These are phyloP conservation scores for Eutolmus rufibarbis DNA, from an alignment of 2,888 invertebrate genomes.

Conservation along the genomic window DNA sequence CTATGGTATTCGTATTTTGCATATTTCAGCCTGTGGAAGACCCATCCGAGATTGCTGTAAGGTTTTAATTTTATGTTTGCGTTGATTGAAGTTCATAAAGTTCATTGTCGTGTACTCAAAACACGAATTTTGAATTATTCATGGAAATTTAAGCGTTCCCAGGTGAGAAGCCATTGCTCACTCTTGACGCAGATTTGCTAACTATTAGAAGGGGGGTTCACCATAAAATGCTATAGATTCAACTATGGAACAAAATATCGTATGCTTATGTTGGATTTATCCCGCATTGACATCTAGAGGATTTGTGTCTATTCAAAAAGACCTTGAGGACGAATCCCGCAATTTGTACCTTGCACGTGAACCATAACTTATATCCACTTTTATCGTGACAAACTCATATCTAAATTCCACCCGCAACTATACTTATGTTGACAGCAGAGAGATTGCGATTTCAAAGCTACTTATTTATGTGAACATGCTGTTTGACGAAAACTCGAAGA, in stretches of 20 bases:
- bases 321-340: background rate
- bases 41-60: background rate
- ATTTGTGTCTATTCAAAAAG: background rate
- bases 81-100: background rate
- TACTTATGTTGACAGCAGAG: background rate
- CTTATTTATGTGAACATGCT: background rate
- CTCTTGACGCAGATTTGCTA: background rate
- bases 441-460: background rate
- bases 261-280: background rate
- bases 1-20: background rate
- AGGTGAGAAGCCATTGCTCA: background rate
- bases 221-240: background rate
- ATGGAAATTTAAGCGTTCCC: background rate
- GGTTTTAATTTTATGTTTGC: background rate
- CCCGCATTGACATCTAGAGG: background rate
- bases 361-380: background rate
- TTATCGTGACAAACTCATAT: background rate
- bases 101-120: background rate
- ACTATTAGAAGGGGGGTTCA: background rate
- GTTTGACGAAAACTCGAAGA: background rate
- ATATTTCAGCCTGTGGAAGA: background rate
- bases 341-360: background rate
- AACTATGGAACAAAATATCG: background rate
- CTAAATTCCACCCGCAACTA: background rate
- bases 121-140: background rate